Percentiles rank a stretch among this genome's conserved stretches.
Conservation (phyloP, 2,797 vertebrate genomes). For the Propithecus perrieri region DNA sequence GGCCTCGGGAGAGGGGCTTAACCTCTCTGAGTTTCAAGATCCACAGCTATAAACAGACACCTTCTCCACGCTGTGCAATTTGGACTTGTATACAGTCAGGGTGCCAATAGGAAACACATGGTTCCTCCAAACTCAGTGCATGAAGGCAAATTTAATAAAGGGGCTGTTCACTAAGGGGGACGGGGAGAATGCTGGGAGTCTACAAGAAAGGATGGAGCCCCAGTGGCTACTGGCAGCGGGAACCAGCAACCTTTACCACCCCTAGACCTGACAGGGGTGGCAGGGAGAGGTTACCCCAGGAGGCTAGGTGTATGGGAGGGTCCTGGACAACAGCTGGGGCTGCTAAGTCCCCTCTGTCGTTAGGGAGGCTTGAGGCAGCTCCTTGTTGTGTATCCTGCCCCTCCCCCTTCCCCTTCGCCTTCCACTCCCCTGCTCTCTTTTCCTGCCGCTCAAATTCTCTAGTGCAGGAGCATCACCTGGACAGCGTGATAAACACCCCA, state of each 20-base stretch:
- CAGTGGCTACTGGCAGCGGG: accelerated
- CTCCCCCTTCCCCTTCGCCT: background rate
- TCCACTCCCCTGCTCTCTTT: background rate
- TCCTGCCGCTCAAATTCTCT: background rate
- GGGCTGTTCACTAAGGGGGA: accelerated
- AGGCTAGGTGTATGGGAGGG: background rate
- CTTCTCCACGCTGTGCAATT: background rate
- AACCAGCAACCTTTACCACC: background rate
- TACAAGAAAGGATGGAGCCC: background rate
- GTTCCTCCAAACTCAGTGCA: background rate
- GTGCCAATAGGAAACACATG: background rate
- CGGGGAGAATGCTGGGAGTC: background rate
- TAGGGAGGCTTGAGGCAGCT: background rate
- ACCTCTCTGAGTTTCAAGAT: background rate
- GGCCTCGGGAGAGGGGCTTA: background rate
- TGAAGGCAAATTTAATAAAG: background rate
- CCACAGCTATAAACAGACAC: background rate
- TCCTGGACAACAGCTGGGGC: background rate
- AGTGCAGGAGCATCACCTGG: background rate
- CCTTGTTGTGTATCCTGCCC: background rate
- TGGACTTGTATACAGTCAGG: background rate
- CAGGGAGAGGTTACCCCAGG: background rate
- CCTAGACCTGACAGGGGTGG: background rate
- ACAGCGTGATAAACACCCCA: background rate
- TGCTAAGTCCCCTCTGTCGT: background rate